Percentiles rank a stretch among this genome's conserved stretches.
These are phyloP conservation scores for Chrysochloris asiatica DNA, from an alignment of 2,113 vertebrate species.

Conservation along the genomic window DNA sequence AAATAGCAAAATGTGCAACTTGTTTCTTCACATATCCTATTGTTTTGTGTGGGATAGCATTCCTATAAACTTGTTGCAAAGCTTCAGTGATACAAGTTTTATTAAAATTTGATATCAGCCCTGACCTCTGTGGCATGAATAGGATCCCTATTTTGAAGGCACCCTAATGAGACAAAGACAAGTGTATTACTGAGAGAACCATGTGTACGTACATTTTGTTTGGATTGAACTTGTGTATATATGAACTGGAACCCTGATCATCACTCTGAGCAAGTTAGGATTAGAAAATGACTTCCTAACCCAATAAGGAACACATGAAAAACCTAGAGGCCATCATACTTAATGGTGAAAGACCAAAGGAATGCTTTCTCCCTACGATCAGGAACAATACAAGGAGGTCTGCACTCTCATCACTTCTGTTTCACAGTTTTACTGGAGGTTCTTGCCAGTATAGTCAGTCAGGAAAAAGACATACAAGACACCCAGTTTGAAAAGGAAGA, in stretches of 20 bases:
- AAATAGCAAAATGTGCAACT: too few relatives aligned
- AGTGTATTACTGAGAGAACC: too few relatives aligned
- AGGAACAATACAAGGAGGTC: neutral
- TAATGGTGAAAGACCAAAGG: neutral
- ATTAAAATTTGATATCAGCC: too few relatives aligned
- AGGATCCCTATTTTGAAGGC: too few relatives aligned
- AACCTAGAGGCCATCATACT: neutral
- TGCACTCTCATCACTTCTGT: neutral
- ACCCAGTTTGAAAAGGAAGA: neutral
- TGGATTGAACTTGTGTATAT: too few relatives aligned
- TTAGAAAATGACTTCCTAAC: conserved; percentile 20
- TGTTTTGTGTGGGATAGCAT: too few relatives aligned
- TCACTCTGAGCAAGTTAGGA: neutral
- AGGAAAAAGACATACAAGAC: neutral
- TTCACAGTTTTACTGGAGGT: neutral
- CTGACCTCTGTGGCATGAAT: too few relatives aligned
- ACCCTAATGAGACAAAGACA: too few relatives aligned
- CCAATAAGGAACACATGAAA: neutral
- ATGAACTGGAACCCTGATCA: neutral
- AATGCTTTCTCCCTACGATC: neutral
- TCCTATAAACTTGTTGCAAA: too few relatives aligned
- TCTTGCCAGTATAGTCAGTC: neutral
- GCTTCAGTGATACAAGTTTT: too few relatives aligned
- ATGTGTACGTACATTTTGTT: too few relatives aligned
- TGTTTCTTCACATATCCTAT: too few relatives aligned